These are phyloP conservation scores for Epinotia ramella DNA, from an alignment of 2,888 invertebrate species.

Conservation along the genomic window DNA sequence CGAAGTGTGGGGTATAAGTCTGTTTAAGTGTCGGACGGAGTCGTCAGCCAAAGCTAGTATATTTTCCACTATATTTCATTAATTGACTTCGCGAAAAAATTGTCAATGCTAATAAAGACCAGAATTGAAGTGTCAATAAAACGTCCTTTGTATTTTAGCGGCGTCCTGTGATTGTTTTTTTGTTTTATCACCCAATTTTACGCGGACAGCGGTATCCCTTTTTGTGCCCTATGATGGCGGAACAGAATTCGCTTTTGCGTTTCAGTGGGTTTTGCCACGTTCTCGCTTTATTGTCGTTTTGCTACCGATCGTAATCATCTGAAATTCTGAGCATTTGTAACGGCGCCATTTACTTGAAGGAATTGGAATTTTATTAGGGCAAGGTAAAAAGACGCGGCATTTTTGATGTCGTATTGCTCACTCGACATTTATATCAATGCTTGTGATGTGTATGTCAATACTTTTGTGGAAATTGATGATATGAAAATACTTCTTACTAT, in stretches of 20 bases:
- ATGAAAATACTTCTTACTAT: too few relatives aligned
- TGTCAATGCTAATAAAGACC: constrained; percentile 33
- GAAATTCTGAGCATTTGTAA: constrained; percentile 34
- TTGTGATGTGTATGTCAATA: too few relatives aligned
- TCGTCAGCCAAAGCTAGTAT: background rate
- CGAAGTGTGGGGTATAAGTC: background rate
- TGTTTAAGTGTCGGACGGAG: background rate
- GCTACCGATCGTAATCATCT: constrained; percentile 36
- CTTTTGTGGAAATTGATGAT: too few relatives aligned
- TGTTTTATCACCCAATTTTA: constrained; percentile 33
- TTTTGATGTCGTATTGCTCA: too few relatives aligned
- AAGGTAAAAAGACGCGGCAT: constrained; percentile 2
- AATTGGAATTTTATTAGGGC: constrained; percentile 36
- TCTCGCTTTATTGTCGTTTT: constrained; percentile 31
- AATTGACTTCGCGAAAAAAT: constrained; percentile 34
- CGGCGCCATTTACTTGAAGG: constrained; percentile 32
- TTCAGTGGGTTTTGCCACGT: constrained; percentile 16
- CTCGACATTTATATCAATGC: too few relatives aligned
- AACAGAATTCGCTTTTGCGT: constrained; percentile 23
- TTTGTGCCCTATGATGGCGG: constrained; percentile 19
- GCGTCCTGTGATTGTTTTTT: constrained; percentile 36
- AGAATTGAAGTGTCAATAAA: constrained; percentile 42
- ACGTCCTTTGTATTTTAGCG: constrained; percentile 36
- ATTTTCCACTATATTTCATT: constrained; percentile 22
- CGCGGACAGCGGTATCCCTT: background rate